Conservation (phyloP, 1,140 invertebrate species). For the Akabosia matsudoensis region DNA sequence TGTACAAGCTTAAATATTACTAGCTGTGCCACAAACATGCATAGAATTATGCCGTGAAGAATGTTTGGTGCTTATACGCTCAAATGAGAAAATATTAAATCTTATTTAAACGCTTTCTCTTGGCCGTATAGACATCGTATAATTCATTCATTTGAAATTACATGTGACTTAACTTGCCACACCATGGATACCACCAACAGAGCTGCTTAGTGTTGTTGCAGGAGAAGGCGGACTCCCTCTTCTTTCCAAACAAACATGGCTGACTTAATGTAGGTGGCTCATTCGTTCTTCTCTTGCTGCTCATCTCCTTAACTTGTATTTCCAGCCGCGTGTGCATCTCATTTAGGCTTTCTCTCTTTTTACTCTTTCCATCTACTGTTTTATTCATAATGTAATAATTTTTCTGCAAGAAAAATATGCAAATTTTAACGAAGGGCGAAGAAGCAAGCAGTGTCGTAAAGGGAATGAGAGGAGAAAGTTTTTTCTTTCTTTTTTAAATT, state of each 20-base stretch:
- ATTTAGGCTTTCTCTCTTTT: not conserved
- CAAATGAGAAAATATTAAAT: too few species aligned
- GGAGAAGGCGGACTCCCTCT: not conserved
- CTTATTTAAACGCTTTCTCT: conserved; percentile 4
- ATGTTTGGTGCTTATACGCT: too few species aligned
- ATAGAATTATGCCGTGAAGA: too few species aligned
- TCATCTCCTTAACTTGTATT: not conserved
- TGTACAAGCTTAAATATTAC: too few species aligned
- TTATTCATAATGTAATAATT: conserved; percentile 25
- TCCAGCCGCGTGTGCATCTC: conserved; percentile 6
- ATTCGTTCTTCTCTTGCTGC: not conserved
- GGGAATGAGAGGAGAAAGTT: conserved; percentile 11
- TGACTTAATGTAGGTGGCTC: not conserved
- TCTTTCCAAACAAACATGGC: not conserved
- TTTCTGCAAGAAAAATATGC: conserved; percentile 24
- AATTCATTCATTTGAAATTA: conserved; percentile 14
- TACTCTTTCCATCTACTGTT: too few species aligned
- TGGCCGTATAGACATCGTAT: not conserved
- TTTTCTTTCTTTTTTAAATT: too few species aligned
- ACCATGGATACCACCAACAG: not conserved
- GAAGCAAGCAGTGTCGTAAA: too few species aligned
- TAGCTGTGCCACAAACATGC: too few species aligned
- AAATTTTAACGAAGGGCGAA: not conserved
- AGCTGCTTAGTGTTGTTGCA: not conserved
- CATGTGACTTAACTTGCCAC: not conserved